Evolutionary conservation across 2,888 invertebrate species (phyloP).

Genomic region (Dicyrtomina minuta): DNA sequence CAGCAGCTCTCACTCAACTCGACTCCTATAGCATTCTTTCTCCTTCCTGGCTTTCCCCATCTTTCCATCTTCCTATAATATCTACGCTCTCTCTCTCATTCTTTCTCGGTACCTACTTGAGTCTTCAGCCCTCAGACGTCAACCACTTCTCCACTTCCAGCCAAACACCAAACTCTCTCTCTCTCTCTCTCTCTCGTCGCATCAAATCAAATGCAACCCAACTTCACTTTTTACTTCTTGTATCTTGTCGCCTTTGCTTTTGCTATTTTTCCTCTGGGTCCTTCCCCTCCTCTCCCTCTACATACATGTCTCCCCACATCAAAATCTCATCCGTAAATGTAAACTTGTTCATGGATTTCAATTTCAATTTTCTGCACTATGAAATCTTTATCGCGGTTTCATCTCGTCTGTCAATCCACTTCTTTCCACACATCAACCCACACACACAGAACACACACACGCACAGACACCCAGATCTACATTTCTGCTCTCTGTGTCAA

Average conservation of each 20-base stretch:
- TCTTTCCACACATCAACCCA: neutral
- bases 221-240: neutral
- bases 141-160: constrained; percentile 1
- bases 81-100: neutral
- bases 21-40: constrained; percentile 7
- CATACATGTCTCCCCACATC: too few species aligned
- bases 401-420: constrained; percentile 8
- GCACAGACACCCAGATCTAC: neutral
- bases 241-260: neutral
- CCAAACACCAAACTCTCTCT: constrained; percentile 11
- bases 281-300: neutral
- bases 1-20: constrained; percentile 6
- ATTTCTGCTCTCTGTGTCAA: neutral
- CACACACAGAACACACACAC: too few species aligned
- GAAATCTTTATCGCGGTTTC: neutral
- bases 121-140: neutral
- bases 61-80: neutral
- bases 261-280: neutral
- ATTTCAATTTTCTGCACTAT: neutral
- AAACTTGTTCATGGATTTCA: neutral
- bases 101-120: neutral
- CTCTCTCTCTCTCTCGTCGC: constrained; percentile 9
- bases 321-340: too few species aligned
- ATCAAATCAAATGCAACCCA: constrained; percentile 11
- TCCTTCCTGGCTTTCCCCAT: constrained; percentile 1